Base-by-base conservation (phyloP, 2,113 vertebrate genomes). In the Myiagra hebetior region DNA sequence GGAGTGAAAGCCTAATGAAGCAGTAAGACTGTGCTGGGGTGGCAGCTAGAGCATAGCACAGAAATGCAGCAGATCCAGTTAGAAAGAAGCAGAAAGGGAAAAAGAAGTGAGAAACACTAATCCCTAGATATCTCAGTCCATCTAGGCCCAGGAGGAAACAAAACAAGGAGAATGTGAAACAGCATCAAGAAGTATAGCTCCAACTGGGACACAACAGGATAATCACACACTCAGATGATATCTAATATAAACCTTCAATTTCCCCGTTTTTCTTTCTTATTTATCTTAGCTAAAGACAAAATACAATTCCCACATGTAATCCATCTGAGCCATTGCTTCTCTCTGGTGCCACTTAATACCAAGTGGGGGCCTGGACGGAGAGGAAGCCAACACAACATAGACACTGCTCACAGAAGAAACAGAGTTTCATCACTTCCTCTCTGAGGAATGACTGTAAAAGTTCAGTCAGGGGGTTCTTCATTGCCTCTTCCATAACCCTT, bases 1-100 rank as follows among this genome's bases (percentile, higher is more conserved):
- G 60, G 30, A 83, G 30, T 63, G 72, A 95, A 95, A 93, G 72
- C 44, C 83, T 96, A 96, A 85, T 8, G 75, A 92, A 91, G 93
- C 70, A 90, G 49, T 85, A 83, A 96, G 53, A 60, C 35, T 83
- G 55, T 37, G 70, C 53, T 91, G 70, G 17, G 41, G 33, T 57
- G 35, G 57, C 50, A 89, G 72, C 39, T 52, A 90, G 39, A 77
- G 68, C 77, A 93, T 47, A 84, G 47, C 35, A 74, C 11, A 47
- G 15, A 83, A 73, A 69, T 23, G 46, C 50, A 95, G 55, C 59
- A 95, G 81, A 83, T 89, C n/a, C 31, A 0, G 59, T 90, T 33
- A 91, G 67, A 91, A 85, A 88, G 85, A 91, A 83, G 50, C 37
- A 94, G 77, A 91, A 94, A 96, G 21, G 6, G 26, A 72, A 94